These are phyloP conservation scores for Sussaba pulchella DNA, from an alignment of 2,888 invertebrate species.

Conservation along the genomic window DNA sequence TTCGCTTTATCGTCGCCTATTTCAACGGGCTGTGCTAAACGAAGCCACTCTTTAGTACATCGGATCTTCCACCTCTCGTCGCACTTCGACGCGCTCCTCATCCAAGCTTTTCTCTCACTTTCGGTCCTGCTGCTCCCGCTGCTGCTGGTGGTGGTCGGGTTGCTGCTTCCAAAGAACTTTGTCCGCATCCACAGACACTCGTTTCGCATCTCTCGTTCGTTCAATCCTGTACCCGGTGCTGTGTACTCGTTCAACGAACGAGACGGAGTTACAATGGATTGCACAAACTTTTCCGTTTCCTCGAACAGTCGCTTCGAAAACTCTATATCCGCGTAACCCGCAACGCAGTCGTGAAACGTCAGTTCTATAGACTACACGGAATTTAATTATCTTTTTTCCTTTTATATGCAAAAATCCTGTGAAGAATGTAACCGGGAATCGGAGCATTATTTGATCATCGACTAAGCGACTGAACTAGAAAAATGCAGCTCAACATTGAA, in stretches of 20 bases:
- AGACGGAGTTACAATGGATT: constrained; percentile 30
- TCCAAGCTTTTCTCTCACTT: not conserved
- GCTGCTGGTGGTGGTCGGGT: not conserved
- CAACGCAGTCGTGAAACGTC: not conserved
- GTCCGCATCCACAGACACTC: constrained; percentile 25
- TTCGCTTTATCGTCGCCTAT: constrained; percentile 72
- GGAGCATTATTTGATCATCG: too few species aligned
- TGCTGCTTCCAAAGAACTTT: constrained; percentile 4
- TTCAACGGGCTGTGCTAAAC: constrained; percentile 69
- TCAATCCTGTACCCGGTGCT: constrained; percentile 4
- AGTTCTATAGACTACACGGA: not conserved
- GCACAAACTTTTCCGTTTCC: constrained; percentile 2
- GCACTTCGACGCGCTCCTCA: constrained; percentile 21
- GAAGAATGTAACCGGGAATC: too few species aligned
- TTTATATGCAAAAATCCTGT: too few species aligned
- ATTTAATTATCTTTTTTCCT: too few species aligned
- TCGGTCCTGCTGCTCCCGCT: not conserved
- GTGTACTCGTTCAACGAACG: constrained; percentile 21
- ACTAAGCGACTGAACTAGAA: too few species aligned
- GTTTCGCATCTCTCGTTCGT: constrained; percentile 27
- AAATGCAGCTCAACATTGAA: too few species aligned
- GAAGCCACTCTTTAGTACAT: constrained; percentile 74
- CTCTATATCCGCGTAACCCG: too few species aligned
- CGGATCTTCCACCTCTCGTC: constrained; percentile 58
- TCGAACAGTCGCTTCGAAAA: not conserved